A percentile compares a stretch with the other conserved stretches of the same genome.
These are phyloP conservation scores for Trilocha varians DNA, from an alignment of 2,888 invertebrate species.

Conservation along the genomic window DNA sequence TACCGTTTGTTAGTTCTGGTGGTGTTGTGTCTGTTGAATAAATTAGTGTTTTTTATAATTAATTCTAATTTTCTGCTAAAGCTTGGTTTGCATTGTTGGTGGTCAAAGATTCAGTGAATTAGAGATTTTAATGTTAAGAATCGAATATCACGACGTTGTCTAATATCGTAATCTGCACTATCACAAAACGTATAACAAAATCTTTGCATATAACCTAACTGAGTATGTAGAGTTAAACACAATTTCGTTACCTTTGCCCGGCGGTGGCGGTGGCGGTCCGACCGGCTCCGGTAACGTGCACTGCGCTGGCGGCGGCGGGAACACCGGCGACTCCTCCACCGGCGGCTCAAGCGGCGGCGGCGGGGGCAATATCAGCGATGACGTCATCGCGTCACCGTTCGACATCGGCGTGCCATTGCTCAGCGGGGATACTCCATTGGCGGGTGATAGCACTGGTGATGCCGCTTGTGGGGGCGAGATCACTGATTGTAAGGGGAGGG, in stretches of 20 bases:
- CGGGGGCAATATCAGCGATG: conserved; percentile 40
- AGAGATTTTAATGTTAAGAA: too few relatives aligned
- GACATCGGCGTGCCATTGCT: conserved; percentile 17
- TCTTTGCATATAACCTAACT: too few relatives aligned
- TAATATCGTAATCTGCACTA: too few relatives aligned
- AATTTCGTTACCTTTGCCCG: conserved; percentile 52
- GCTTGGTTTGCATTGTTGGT: too few relatives aligned
- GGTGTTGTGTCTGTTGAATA: conserved; percentile 45
- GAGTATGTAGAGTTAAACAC: too few relatives aligned
- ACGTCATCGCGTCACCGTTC: conserved; percentile 39
- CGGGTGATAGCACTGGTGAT: conserved; percentile 30
- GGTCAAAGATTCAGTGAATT: too few relatives aligned
- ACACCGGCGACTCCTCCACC: conserved; percentile 36
- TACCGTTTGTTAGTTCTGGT: conserved; percentile 58
- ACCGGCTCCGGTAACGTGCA: conserved; percentile 82
- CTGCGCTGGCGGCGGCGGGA: conserved; percentile 55
- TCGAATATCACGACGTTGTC: too few relatives aligned
- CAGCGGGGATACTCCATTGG: conserved; percentile 18
- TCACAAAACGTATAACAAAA: too few relatives aligned
- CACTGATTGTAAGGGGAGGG: conserved; percentile 43
- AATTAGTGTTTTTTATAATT: not conserved
- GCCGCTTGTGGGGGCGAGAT: conserved; percentile 32
- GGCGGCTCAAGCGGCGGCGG: conserved; percentile 36
- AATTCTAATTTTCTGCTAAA: too few relatives aligned
- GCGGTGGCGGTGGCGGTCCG: conserved; percentile 82